Evolutionary conservation across 2,797 vertebrate species (phyloP), one percentile per base, ranked within the genome.

Genomic region (Agapornis canus): DNA sequence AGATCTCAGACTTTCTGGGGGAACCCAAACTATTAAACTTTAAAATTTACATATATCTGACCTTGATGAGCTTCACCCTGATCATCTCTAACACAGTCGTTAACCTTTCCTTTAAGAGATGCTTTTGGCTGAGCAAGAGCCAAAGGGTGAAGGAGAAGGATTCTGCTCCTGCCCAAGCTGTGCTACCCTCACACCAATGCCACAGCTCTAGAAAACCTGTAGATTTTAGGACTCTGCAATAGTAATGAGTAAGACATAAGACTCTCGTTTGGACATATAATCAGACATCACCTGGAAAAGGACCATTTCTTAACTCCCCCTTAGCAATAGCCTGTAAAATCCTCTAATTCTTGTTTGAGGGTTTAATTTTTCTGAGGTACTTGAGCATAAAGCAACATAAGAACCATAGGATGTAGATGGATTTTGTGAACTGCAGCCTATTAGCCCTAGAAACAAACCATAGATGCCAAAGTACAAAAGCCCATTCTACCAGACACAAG

Each of bases 381-480:
- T 89, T 77, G 43, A 78, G 13, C 37, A 42, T 79, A 25, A 49
- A 84, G 21, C 39, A 52, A 78, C n/a, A 21, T 0, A 0, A 59
- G 13, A 86, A 54, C n/a, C 31, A 37, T 1, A 14, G 22, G 4
- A 60, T 0, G 0, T 13, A 31, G 7, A 9, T 2, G 7, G 39
- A 77, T 59, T 75, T 60, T 23, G 25, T 59, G 32, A 85, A 56
- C 0, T 81, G 48, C n/a, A 77, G 54, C 18, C 27, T 15, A 11
- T 25, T 12, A 68, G 26, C 40, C 45, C 56, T 17, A 39, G 22
- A 64, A 83, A 88, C 0, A 0, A 40, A 81, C 4, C 18, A 71
- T 1, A 26, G 35, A 48, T 69, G n/a, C 68, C 59, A 37, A 79
- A 71, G 26, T 10, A 35, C 18, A 3, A 4, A 49, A 89, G 60